Percentiles rank a stretch among this genome's conserved stretches.
These are phyloP conservation scores for Sternarchorhynchus goeldii DNA, from an alignment of 2,797 vertebrate genomes.

Conservation along the genomic window DNA sequence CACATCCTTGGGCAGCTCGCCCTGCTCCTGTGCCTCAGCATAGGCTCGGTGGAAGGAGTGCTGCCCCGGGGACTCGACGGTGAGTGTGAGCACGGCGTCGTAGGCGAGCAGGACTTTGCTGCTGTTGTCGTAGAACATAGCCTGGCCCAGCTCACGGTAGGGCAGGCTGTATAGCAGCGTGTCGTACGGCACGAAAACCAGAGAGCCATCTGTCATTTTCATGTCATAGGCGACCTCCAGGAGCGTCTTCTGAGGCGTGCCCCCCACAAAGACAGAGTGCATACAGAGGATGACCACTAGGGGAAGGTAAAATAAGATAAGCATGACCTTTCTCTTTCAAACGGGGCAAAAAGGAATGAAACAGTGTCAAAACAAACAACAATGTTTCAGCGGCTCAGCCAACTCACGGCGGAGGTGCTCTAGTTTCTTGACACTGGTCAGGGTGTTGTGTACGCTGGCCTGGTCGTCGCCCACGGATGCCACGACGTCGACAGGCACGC, in stretches of 20 bases:
- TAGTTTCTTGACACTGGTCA: constrained; percentile 75
- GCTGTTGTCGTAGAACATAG: constrained; percentile 66
- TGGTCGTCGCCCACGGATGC: constrained; percentile 73
- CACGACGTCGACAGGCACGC: constrained; percentile 81
- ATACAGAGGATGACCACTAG: constrained; percentile 83
- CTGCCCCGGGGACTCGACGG: constrained; percentile 69
- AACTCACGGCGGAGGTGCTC: constrained; percentile 78
- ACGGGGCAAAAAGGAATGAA: not conserved
- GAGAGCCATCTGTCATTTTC: constrained; percentile 76
- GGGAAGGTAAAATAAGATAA: constrained; percentile 12
- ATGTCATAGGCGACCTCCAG: constrained; percentile 80
- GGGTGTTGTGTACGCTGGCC: constrained; percentile 70
- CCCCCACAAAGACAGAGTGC: constrained; percentile 81
- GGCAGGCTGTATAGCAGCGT: constrained; percentile 82
- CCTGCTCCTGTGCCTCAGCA: constrained; percentile 69
- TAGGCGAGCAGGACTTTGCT: constrained; percentile 76
- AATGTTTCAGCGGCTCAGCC: not conserved
- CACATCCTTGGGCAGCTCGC: constrained; percentile 70
- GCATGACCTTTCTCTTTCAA: too few species aligned
- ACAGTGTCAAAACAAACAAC: not conserved
- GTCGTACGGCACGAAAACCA: constrained; percentile 82
- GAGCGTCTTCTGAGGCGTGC: constrained; percentile 70
- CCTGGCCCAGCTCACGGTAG: constrained; percentile 69
- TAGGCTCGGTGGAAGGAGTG: constrained; percentile 76
- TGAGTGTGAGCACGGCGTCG: constrained; percentile 79